Evolutionary conservation across 2,113 vertebrate genomes (phyloP), one percentile per base, ranked within the genome.

Genomic region (Pampusana beccarii): DNA sequence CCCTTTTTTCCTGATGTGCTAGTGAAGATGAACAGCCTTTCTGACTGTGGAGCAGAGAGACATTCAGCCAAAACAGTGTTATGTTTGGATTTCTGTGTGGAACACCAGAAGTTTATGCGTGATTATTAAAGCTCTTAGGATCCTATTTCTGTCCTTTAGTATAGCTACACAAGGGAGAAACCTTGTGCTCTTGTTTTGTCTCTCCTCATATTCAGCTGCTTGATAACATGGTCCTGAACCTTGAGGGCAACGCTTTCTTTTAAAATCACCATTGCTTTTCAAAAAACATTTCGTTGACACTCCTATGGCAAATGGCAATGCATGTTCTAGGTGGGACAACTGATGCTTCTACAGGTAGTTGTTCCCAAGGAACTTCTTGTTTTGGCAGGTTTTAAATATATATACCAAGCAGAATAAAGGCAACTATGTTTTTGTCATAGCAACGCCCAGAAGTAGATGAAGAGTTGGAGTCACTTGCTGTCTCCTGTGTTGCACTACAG

Each of bases 201-300:
- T 70, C 10, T 65, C 15, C 12, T 4, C 4, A 0, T 64, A 51
- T 18, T 64, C 42, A 79, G 13, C 54, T 83, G 46, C 40, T 74
- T 67, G 53, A 10, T 91, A 79, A 42, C 28, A 16, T 78, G 66
- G 48, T 46, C 50, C 34, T 69, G 42, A 78, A 29, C 60, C 16
- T 79, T 6, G 1, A 38, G 33, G 20, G 14, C 29, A 48, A 48
- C 44, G 54, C 5, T 31, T 91, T 29, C 11, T 34, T 78, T 75
- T 44, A 60, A 90, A 88, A 74, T 53, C 33, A 20, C n/a, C 13
- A 28, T 51, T 96, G 44, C n/a, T 93, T 87, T 94, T 86, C 23
- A 83, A 77, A 88, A 66, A 34, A 9, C 6, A 5, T 84, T 62
- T 42, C 67, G 28, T 75, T 94, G 23, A 28, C 16, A 64, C 67